These are phyloP conservation scores for Rhynchopsitta pachyrhyncha DNA, from an alignment of 2,113 vertebrate species.

Conservation along the genomic window DNA sequence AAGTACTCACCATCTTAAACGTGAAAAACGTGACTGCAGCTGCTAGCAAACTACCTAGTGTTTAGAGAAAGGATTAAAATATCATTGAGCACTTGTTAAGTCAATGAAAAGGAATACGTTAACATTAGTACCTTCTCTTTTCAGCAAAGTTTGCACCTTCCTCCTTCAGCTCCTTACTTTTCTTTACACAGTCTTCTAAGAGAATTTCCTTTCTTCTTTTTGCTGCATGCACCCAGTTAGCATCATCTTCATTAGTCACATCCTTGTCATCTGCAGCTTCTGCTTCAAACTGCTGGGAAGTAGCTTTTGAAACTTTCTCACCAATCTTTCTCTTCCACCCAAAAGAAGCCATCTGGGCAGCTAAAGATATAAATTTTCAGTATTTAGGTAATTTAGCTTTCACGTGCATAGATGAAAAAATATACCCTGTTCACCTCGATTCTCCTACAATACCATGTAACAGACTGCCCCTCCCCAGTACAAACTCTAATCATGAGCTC, in stretches of 20 bases:
- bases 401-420: fast-evolving
- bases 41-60: background rate
- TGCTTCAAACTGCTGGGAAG: slow-evolving; percentile 87
- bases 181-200: slow-evolving; percentile 80
- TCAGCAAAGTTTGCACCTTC: slow-evolving; percentile 87
- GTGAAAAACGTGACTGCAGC: fast-evolving
- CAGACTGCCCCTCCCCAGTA: too few relatives aligned
- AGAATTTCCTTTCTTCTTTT: slow-evolving; percentile 85
- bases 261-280: slow-evolving; percentile 77
- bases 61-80: background rate
- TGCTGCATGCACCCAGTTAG: slow-evolving; percentile 79
- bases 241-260: slow-evolving; percentile 64
- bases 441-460: fast-evolving
- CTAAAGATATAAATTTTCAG: background rate
- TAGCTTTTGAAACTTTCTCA: slow-evolving; percentile 89
- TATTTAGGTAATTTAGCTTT: background rate
- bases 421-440: fast-evolving
- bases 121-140: slow-evolving; percentile 80
- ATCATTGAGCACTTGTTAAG: background rate
- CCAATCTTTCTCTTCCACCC: slow-evolving; percentile 95
- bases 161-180: slow-evolving; percentile 86
- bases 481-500: fast-evolving
- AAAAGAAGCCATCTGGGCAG: slow-evolving; percentile 89
- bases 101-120: background rate
- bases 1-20: background rate